Percentiles rank a stretch among this genome's conserved stretches.
Conservation (phyloP, 2,888 invertebrate species). For the Chaetogeoica ovagalla region DNA sequence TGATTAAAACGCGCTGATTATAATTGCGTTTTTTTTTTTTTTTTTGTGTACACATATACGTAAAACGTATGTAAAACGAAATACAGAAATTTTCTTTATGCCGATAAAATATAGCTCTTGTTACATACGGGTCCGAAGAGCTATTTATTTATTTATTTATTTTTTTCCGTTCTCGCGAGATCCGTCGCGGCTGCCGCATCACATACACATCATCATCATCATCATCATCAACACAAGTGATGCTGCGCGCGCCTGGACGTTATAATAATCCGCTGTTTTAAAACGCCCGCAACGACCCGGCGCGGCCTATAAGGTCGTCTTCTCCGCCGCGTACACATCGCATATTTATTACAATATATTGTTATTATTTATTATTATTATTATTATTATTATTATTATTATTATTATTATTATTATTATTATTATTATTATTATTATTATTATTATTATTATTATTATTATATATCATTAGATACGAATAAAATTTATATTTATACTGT, state of each 20-base stretch:
- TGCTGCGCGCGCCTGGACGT: too few species aligned
- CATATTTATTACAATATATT: too few species aligned
- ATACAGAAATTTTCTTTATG: too few species aligned
- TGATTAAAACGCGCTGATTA: slow-evolving; percentile 9
- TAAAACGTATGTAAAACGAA: neutral
- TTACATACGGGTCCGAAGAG: slow-evolving; percentile 16
- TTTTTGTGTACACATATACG: too few species aligned
- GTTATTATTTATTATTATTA: neutral
- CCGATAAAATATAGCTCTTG: neutral
- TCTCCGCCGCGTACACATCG: neutral
- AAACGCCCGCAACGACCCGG: neutral
- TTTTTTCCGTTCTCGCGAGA: neutral
- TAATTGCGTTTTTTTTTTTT: neutral
- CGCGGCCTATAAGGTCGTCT: neutral
- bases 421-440: too few species aligned
- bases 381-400: neutral
- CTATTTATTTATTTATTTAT: neutral
- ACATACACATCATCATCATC: too few species aligned
- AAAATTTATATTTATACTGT: neutral
- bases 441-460: too few species aligned
- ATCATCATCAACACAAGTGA: too few species aligned
- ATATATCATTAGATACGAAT: too few species aligned
- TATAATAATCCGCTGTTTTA: neutral
- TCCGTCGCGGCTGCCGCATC: neutral
- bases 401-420: neutral